These are phyloP conservation scores for Antheraea assamensis DNA, from an alignment of 2,888 invertebrate genomes.

Conservation along the genomic window DNA sequence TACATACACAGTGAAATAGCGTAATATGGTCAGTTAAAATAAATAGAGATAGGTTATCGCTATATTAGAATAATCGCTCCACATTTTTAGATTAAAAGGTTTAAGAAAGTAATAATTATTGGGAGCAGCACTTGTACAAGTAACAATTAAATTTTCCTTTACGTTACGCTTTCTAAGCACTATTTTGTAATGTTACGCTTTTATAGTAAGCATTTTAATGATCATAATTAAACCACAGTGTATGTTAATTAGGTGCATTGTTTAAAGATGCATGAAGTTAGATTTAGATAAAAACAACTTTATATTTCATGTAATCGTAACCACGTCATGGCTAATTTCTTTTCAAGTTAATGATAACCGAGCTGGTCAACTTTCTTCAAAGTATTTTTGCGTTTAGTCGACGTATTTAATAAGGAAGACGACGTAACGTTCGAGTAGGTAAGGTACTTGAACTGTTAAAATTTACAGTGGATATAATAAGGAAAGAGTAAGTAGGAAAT, in stretches of 20 bases:
- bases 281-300: constrained; percentile 9
- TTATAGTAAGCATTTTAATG: constrained; percentile 49
- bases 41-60: neutral
- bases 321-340: constrained; percentile 8
- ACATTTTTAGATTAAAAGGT: neutral
- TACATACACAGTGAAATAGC: neutral
- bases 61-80: neutral
- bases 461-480: neutral
- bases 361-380: neutral
- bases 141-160: constrained; percentile 35
- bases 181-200: constrained; percentile 53
- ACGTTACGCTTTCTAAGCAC: constrained; percentile 70
- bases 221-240: constrained; percentile 48
- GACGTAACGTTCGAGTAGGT: neutral
- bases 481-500: too few relatives aligned
- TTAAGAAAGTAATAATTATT: constrained; percentile 8
- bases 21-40: neutral
- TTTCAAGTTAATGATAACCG: neutral
- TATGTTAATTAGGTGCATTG: constrained; percentile 40
- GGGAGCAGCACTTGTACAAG: constrained; percentile 11
- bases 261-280: constrained; percentile 13
- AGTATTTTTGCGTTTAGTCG: neutral
- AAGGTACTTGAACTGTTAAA: neutral
- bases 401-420: too few relatives aligned
- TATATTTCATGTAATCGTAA: constrained; percentile 1